Evolutionary conservation across 2,797 vertebrate genomes (phyloP).

Genomic region (Lutjanus campechanus): DNA sequence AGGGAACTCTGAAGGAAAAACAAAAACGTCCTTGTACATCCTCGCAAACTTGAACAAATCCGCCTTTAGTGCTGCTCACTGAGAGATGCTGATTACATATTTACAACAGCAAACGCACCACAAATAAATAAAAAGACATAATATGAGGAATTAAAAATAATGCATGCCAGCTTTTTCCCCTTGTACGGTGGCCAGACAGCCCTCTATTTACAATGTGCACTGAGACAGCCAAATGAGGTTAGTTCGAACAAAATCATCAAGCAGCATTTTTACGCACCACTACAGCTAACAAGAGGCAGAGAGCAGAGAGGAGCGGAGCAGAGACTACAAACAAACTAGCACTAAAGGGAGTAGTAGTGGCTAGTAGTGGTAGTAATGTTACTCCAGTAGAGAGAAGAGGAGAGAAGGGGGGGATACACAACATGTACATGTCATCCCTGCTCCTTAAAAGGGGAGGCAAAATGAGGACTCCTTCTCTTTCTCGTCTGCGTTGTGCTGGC

Average conservation of each 20-base stretch:
- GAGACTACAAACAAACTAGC: constrained; percentile 62
- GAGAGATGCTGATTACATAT: constrained; percentile 50
- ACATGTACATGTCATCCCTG: constrained; percentile 61
- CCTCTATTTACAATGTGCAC: constrained; percentile 72
- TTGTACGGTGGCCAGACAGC: constrained; percentile 26
- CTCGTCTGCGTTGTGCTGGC: constrained; percentile 74
- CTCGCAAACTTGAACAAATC: constrained; percentile 24
- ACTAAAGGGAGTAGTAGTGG: constrained; percentile 58
- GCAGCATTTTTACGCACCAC: constrained; percentile 72
- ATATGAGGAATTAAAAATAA: constrained; percentile 54
- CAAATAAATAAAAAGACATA: constrained; percentile 70
- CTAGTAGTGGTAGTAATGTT: constrained; percentile 79
- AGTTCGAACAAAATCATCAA: constrained; percentile 77
- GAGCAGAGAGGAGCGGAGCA: constrained; percentile 60
- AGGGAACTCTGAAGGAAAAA: constrained; percentile 31
- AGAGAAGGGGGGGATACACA: constrained; percentile 27
- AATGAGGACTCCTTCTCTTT: constrained; percentile 67
- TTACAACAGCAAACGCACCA: constrained; percentile 61
- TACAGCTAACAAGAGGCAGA: constrained; percentile 65
- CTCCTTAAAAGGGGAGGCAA: constrained; percentile 59
- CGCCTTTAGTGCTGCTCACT: not conserved
- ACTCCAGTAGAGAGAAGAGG: constrained; percentile 56
- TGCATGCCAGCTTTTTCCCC: constrained; percentile 22
- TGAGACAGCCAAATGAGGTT: constrained; percentile 75
- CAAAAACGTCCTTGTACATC: constrained; percentile 18